These are phyloP conservation scores for Cebus imitator DNA, from an alignment of 2,113 vertebrate genomes.

Conservation along the genomic window DNA sequence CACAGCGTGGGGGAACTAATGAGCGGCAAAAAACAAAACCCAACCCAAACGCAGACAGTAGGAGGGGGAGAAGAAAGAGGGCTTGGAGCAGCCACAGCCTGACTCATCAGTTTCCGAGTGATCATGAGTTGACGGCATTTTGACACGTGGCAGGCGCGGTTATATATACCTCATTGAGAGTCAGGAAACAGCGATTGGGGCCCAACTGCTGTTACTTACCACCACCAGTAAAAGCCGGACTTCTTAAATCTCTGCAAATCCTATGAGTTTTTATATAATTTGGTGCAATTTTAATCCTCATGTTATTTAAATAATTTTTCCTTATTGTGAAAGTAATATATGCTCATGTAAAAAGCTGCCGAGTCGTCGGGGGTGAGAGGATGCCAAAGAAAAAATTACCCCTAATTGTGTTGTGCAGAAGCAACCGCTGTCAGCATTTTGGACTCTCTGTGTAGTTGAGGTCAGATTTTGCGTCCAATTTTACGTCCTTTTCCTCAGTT, in stretches of 20 bases:
- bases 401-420: neutral
- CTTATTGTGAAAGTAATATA: neutral
- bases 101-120: slow-evolving; percentile 35
- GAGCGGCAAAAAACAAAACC: slow-evolving; percentile 7
- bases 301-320: slow-evolving; percentile 30
- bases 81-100: slow-evolving; percentile 13
- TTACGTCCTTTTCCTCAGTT: slow-evolving; percentile 19
- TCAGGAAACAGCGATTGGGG: neutral
- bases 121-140: slow-evolving; percentile 18
- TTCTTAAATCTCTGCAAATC: slow-evolving; percentile 37
- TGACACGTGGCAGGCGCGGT: neutral
- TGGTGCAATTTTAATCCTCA: slow-evolving; percentile 41
- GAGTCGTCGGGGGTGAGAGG: neutral
- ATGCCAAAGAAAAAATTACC: slow-evolving; percentile 21
- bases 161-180: neutral
- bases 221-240: neutral
- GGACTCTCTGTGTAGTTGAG: slow-evolving; percentile 24
- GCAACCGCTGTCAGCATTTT: slow-evolving; percentile 12
- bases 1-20: neutral
- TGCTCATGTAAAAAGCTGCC: slow-evolving; percentile 1
- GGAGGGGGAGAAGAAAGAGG: neutral
- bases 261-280: slow-evolving; percentile 44
- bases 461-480: slow-evolving; percentile 44
- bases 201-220: neutral
- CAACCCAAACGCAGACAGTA: neutral